Evolutionary conservation across 2,888 invertebrate genomes (phyloP).

Genomic region (Andrena marginata): DNA sequence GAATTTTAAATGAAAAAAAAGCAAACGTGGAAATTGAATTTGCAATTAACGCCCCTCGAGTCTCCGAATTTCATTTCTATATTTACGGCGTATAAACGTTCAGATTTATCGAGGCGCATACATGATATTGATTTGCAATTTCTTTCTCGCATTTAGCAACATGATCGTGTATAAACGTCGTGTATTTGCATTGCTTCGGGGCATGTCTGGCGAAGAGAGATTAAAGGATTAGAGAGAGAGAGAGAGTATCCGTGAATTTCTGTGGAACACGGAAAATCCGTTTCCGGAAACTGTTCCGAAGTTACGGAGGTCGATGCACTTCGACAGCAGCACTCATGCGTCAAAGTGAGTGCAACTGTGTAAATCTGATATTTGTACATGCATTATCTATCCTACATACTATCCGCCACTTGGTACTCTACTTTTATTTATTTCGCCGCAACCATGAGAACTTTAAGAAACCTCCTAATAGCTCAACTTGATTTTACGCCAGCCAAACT

Average conservation of each 20-base stretch:
- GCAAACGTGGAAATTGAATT: background rate
- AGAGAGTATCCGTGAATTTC: slow-evolving; percentile 38
- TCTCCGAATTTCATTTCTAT: background rate
- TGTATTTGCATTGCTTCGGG: slow-evolving; percentile 38
- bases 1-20: background rate
- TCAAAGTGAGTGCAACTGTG: slow-evolving; percentile 56
- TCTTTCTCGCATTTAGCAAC: slow-evolving; percentile 47
- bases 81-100: background rate
- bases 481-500: background rate
- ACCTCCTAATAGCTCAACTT: background rate
- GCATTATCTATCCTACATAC: background rate
- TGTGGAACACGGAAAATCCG: slow-evolving; percentile 30
- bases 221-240: slow-evolving; percentile 45
- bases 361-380: slow-evolving; percentile 24
- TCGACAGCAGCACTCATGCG: slow-evolving; percentile 51
- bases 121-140: slow-evolving; percentile 35
- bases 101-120: background rate
- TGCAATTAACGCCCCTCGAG: background rate
- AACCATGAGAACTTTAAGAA: background rate
- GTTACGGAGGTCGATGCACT: slow-evolving; percentile 52
- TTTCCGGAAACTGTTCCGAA: slow-evolving; percentile 37
- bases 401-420: slow-evolving; percentile 9
- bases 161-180: slow-evolving; percentile 31
- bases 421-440: slow-evolving; percentile 5
- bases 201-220: slow-evolving; percentile 30